Evolutionary conservation across 1,140 invertebrate genomes (phyloP).

Genomic region (Harpegnathos saltator): DNA sequence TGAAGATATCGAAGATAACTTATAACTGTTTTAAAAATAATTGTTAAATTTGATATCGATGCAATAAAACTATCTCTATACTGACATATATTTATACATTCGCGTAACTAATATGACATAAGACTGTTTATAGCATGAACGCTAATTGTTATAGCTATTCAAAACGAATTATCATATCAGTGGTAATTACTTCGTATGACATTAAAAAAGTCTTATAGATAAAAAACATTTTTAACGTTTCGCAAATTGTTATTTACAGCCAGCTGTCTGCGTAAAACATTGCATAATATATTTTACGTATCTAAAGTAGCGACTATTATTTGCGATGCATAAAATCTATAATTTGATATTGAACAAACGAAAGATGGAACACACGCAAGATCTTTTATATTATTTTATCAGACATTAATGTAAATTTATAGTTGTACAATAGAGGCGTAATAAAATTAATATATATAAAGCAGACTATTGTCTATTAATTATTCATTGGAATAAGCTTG

Average conservation of each 20-base stretch:
- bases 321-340: not conserved
- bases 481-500: constrained; percentile 1
- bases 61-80: not conserved
- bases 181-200: not conserved
- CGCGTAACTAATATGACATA: not conserved
- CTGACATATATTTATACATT: not conserved
- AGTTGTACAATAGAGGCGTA: not conserved
- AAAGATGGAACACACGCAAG: not conserved
- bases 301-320: not conserved
- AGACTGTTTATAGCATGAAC: not conserved
- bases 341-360: not conserved
- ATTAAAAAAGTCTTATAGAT: constrained; percentile 1
- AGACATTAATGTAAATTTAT: constrained; percentile 21
- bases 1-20: not conserved
- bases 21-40: not conserved
- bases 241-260: constrained; percentile 17
- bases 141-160: not conserved
- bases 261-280: not conserved
- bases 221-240: not conserved
- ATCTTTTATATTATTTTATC: constrained; percentile 23
- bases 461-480: not conserved
- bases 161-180: constrained; percentile 7
- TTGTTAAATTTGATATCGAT: not conserved
- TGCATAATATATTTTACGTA: not conserved
- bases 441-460: constrained; percentile 4